Base-by-base conservation (phyloP, 2,113 vertebrate genomes). In the Falcunculus frontatus region DNA sequence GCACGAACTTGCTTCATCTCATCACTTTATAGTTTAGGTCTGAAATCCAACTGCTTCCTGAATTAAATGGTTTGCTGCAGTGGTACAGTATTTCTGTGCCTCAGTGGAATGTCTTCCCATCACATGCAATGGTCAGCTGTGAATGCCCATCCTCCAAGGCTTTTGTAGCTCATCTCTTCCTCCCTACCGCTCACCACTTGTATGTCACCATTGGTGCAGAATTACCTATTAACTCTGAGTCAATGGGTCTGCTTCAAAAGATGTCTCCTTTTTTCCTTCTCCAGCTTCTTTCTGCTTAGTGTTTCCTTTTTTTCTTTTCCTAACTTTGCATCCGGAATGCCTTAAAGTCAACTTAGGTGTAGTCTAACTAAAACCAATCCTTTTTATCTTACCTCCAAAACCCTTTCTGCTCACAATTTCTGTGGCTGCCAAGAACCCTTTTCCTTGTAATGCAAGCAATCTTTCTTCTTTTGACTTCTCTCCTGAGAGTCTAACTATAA, bases 391-490 rank as follows among this genome's bases (percentile, higher is more conserved):
- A 21, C n/a, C 46, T 95, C 60, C 76, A 70, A 93, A 80, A 8
- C 6, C 29, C 7, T 62, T 88, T 80, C 52, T 9, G 8, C 14
- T 93, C 57, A 22, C 19, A 42, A 41, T 90, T 90, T 77, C 67
- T 69, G 23, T 55, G 50, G 21, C 18, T 94, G 39, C n/a, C 42
- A 92, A 74, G 56, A 93, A 4, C 6, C 11, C 6, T 84, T 94
- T 62, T 69, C 33, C 67, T 81, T 81, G 20, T 81, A 83, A 89
- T 63, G 50, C 50, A 89, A 83, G 80, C 19, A 74, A 46, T 33
- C 47, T 88, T 83, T 86, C 59, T 84, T 88, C 83, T 80, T 89
- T 90, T 80, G n/a, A 73, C 46, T 83, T 73, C 46, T 56, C 17
- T 62, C n/a, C 5, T 86, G 67, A 39, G 15, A 69, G 13, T 39